Percentiles rank a stretch among this genome's conserved stretches.
These are phyloP conservation scores for Hycleus phaleratus DNA, from an alignment of 1,140 invertebrate species.

Conservation along the genomic window DNA sequence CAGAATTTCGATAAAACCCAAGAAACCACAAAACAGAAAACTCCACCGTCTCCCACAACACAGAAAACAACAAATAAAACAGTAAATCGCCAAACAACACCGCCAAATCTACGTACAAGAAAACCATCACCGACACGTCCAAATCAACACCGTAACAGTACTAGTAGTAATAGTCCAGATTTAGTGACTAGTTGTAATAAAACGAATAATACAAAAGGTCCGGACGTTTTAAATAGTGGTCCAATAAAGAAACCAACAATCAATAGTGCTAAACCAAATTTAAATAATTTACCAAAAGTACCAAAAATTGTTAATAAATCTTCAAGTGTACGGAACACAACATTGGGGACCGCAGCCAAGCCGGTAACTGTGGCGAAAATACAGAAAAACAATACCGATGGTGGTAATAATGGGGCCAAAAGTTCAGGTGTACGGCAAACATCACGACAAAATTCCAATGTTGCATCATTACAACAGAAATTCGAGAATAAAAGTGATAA, in stretches of 20 bases:
- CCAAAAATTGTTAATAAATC: no score
- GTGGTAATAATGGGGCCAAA: constrained; percentile 29
- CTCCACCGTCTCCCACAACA: constrained; percentile 38
- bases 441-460: constrained; percentile 53
- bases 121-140: constrained; percentile 37
- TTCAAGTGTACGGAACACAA: no score
- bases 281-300: no score
- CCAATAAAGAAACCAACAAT: constrained; percentile 25
- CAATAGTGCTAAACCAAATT: constrained; percentile 22
- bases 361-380: constrained; percentile 29
- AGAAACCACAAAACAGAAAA: constrained; percentile 7
- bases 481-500: constrained; percentile 49
- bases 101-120: constrained; percentile 43
- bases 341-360: constrained; percentile 26
- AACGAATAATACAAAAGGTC: constrained; percentile 47
- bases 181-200: constrained; percentile 59
- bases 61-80: constrained; percentile 39
- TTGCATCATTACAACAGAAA: constrained; percentile 65
- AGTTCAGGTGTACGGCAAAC: constrained; percentile 41
- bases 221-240: constrained; percentile 49
- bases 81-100: constrained; percentile 43
- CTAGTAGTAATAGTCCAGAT: constrained; percentile 55
- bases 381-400: constrained; percentile 25
- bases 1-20: constrained; percentile 7
- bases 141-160: constrained; percentile 28